Conservation (phyloP, 2,888 invertebrate genomes). For the Chaitophorus viminalis region DNA sequence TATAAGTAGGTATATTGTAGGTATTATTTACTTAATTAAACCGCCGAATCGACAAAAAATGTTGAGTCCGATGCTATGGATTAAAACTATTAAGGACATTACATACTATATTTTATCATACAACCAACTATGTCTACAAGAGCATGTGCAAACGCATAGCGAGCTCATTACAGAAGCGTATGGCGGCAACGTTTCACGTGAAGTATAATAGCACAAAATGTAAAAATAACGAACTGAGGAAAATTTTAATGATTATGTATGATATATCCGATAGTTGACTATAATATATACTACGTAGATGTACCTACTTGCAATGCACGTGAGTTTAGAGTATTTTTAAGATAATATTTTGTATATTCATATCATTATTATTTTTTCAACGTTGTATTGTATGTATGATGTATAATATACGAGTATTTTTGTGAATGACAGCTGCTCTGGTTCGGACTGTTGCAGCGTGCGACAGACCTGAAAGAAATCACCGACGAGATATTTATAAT, state of each 20-base stretch:
- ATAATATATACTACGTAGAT: not conserved
- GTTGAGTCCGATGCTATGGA: not conserved
- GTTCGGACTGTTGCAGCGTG: too few species aligned
- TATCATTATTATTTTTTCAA: not conserved
- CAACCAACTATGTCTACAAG: too few species aligned
- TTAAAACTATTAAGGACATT: not conserved
- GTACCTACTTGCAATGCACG: too few species aligned
- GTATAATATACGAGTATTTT: too few species aligned
- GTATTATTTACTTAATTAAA: not conserved
- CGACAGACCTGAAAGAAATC: constrained; percentile 16
- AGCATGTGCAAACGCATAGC: too few species aligned
- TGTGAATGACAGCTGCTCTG: constrained; percentile 16
- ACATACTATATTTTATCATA: too few species aligned
- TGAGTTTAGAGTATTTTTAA: not conserved
- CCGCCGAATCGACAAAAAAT: not conserved
- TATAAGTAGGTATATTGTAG: not conserved
- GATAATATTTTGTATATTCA: not conserved
- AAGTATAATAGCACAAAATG: too few species aligned
- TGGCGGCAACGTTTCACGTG: too few species aligned
- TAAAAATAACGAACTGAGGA: too few species aligned
- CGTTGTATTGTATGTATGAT: not conserved
- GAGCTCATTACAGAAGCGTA: too few species aligned
- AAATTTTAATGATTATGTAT: not conserved
- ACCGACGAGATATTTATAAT: not conserved
- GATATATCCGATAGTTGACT: too few species aligned